A percentile compares a stretch with the other conserved stretches of the same genome.
Evolutionary conservation across 2,113 vertebrate genomes (phyloP).

Genomic region (Anolis carolinensis): DNA sequence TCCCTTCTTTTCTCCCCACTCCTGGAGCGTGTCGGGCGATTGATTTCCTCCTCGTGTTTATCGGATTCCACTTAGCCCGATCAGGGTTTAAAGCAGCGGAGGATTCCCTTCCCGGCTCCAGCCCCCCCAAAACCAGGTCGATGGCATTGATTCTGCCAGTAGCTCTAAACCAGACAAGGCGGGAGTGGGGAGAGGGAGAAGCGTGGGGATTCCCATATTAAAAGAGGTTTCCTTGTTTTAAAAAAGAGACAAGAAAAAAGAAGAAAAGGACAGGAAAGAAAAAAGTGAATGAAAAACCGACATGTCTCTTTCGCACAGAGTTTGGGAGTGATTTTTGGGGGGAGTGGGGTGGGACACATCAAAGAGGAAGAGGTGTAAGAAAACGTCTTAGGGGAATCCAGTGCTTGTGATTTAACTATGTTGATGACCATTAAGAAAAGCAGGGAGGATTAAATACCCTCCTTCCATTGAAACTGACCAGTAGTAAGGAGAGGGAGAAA

Average conservation of each 20-base stretch:
- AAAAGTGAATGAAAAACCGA: neutral
- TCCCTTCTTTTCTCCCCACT: neutral
- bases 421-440: no score
- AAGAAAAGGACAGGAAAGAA: no score
- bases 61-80: constrained; percentile 42
- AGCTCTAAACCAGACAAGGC: constrained; percentile 16
- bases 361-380: no score
- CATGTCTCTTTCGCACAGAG: neutral
- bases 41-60: constrained; percentile 39
- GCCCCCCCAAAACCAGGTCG: constrained; percentile 3
- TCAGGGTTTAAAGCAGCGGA: constrained; percentile 30
- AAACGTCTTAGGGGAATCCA: neutral
- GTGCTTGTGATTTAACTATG: no score
- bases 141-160: constrained; percentile 40
- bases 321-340: no score
- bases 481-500: neutral
- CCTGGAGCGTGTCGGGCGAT: constrained; percentile 21
- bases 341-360: no score
- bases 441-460: neutral
- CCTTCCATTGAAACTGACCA: neutral
- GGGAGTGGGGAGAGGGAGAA: neutral
- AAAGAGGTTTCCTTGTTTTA: neutral
- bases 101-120: constrained; percentile 22
- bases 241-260: no score
- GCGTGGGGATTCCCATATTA: constrained; percentile 21